Evolutionary conservation across 1,140 invertebrate species (phyloP), one percentile per base, ranked within the genome.

Genomic region (Ceratosolen fusciceps): DNA sequence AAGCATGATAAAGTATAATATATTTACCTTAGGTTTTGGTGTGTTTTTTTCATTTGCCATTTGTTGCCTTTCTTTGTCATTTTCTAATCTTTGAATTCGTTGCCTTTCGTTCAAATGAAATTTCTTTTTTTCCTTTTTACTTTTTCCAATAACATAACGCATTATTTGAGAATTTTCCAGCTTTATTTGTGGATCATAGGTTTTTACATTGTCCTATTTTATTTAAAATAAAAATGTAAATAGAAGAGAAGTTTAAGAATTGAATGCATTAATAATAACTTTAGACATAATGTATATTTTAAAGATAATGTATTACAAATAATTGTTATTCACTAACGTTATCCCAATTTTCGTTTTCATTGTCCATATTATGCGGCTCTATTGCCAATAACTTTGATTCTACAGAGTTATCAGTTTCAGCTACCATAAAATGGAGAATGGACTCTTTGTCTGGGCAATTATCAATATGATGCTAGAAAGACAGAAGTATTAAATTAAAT

Each of bases 301-400:
- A n/a, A n/a, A n/a, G n/a, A 60, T 31, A 31, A 2, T 60, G n/a
- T 19, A 39, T 47, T 39, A 12, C 4, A 43, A 3, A 47, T 24
- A 68, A 52, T 52, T 19, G 52, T 5, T 29, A 7, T 56, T 34
- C 29, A 70, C n/a, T 5, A 58, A 80, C 78, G 2, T 70, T 34
- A 31, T 80, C 79, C 79, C 79, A 80, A 26, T 73, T 70, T 74
- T 74, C 78, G 16, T 29, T n/a, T n/a, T n/a, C 19, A 7, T 56
- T 10, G 16, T 19, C 31, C 14, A 62, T 19, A 1, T 3, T 4
- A n/a, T 62, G 58, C 1, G 26, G 58, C 19, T 16, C 54, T 34
- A 34, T 29, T 31, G 19, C 2, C 4, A 73, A 31, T 1, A 62
- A 19, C 3, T 56, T n/a, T 24, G 34, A 5, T n/a, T 34, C 16